These are phyloP conservation scores for Sprattus sprattus DNA, from an alignment of 2,113 vertebrate species.

Conservation along the genomic window DNA sequence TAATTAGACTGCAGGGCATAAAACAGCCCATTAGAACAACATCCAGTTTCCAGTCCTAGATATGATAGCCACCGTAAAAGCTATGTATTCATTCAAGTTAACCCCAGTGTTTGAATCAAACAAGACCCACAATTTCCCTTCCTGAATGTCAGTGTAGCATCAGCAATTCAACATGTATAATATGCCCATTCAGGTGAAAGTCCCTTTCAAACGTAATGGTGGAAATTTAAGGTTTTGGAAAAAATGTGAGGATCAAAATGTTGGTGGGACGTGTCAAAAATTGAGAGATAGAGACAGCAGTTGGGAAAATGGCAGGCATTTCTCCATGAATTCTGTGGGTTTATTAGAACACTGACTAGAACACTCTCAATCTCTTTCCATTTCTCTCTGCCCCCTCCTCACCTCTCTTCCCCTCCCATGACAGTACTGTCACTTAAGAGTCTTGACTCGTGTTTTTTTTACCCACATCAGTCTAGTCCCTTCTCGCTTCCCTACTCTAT, in stretches of 20 bases:
- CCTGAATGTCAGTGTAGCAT: background rate
- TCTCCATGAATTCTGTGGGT: background rate
- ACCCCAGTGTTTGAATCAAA: background rate
- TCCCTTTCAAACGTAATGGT: background rate
- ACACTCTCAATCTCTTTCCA: background rate
- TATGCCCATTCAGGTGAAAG: background rate
- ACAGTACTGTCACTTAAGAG: conserved; percentile 5
- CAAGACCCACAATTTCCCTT: background rate
- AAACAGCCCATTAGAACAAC: background rate
- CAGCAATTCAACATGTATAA: background rate
- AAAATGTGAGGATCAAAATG: background rate
- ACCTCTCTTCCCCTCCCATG: background rate
- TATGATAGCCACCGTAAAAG: background rate
- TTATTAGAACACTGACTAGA: background rate
- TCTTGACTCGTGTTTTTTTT: background rate
- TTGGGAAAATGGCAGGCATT: background rate
- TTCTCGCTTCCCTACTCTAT: background rate
- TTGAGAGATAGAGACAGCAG: too few species aligned
- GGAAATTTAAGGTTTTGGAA: background rate
- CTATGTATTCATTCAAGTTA: background rate
- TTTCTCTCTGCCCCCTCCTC: background rate
- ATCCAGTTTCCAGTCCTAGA: background rate
- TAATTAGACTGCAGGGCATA: background rate
- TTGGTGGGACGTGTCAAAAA: too few species aligned
- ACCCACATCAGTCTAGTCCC: background rate